Evolutionary conservation across 1,140 invertebrate species (phyloP).

Genomic region (Drosophila lacertosa): DNA sequence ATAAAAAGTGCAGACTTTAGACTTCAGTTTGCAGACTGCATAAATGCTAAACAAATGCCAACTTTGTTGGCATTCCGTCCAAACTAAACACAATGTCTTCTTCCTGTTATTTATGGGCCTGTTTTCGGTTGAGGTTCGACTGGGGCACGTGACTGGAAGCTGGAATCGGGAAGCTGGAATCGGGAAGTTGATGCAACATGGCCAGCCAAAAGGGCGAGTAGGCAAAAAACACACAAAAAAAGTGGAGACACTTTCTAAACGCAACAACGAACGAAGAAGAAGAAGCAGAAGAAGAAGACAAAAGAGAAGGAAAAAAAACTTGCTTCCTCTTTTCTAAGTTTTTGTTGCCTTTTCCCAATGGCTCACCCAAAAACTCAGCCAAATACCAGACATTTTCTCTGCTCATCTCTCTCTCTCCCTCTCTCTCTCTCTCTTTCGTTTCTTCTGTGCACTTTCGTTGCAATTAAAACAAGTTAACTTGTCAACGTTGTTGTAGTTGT

Average conservation of each 20-base stretch:
- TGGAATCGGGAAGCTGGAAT: constrained; percentile 24
- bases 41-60: constrained; percentile 36
- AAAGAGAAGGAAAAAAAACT: too few species aligned
- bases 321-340: constrained; percentile 7
- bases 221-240: background rate
- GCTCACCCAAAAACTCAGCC: constrained; percentile 19
- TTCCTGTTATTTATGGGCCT: constrained; percentile 54
- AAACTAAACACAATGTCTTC: constrained; percentile 25
- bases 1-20: constrained; percentile 69
- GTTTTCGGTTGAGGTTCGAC: constrained; percentile 1
- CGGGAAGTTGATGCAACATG: constrained; percentile 5
- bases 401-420: background rate
- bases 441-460: constrained; percentile 54
- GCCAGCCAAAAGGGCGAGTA: constrained; percentile 24
- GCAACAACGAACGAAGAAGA: constrained; percentile 26
- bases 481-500: constrained; percentile 22
- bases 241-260: constrained; percentile 57
- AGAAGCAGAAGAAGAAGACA: too few species aligned
- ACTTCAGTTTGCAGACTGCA: too few species aligned
- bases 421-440: background rate
- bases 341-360: constrained; percentile 1
- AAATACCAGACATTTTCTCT: constrained; percentile 46
- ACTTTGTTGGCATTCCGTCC: constrained; percentile 37
- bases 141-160: too few species aligned
- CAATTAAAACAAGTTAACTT: constrained; percentile 67